Evolutionary conservation across 1,140 invertebrate species (phyloP).

Genomic region (Ephestia elutella): DNA sequence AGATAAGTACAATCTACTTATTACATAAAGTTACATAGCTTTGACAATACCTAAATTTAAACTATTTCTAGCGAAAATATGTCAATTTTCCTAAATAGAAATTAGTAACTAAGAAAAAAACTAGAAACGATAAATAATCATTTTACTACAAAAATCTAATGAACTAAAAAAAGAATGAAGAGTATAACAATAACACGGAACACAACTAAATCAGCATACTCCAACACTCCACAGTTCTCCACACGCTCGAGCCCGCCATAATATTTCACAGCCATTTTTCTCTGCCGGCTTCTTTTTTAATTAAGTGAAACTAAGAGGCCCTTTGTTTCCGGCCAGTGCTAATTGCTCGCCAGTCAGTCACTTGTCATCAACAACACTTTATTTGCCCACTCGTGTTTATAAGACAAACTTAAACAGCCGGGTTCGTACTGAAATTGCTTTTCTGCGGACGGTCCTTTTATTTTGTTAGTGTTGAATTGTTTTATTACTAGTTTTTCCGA

Average conservation of each 20-base stretch:
- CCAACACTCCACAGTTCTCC: neutral
- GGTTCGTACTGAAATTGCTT: neutral
- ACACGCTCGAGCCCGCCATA: neutral
- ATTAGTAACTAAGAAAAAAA: too few relatives aligned
- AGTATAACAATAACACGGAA: neutral
- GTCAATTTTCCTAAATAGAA: too few relatives aligned
- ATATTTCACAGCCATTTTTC: conserved; percentile 38
- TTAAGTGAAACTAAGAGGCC: conserved; percentile 61
- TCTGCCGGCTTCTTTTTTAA: conserved; percentile 49
- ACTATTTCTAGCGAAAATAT: too few relatives aligned
- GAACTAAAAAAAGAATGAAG: neutral
- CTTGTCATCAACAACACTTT: conserved; percentile 52
- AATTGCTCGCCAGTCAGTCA: conserved; percentile 62
- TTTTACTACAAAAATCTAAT: too few relatives aligned
- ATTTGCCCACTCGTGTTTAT: conserved; percentile 48
- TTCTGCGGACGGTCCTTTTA: conserved; percentile 1
- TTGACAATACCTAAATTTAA: too few relatives aligned
- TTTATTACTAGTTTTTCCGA: neutral
- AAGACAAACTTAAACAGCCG: conserved; percentile 31
- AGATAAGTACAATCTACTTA: too few relatives aligned
- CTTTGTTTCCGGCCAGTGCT: conserved; percentile 45
- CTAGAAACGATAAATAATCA: too few relatives aligned
- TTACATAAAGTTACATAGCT: too few relatives aligned
- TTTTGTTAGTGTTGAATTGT: conserved; percentile 2
- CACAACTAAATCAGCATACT: neutral